These are phyloP conservation scores for Drosophila recens DNA, from an alignment of 2,888 invertebrate genomes.

Conservation along the genomic window DNA sequence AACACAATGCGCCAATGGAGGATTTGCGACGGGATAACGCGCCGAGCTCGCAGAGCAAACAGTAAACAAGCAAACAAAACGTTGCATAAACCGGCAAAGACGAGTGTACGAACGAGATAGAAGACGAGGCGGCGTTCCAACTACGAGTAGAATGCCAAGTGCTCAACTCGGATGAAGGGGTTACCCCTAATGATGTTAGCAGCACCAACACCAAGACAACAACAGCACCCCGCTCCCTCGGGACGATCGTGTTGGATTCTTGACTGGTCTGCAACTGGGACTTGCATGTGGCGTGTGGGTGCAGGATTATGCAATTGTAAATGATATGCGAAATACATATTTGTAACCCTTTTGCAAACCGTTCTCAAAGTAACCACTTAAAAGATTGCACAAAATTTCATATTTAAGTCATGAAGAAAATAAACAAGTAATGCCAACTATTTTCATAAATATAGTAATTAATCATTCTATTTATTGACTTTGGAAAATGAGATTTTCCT, in stretches of 20 bases:
- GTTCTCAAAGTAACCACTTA: background rate
- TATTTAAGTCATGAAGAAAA: background rate
- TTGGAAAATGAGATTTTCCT: too few species aligned
- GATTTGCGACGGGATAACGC: slow-evolving; percentile 57
- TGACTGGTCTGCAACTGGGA: slow-evolving; percentile 3
- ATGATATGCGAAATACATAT: slow-evolving; percentile 22
- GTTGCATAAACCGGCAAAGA: slow-evolving; percentile 23
- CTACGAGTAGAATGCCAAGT: slow-evolving; percentile 28
- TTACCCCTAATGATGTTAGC: slow-evolving; percentile 59
- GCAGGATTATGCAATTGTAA: slow-evolving; percentile 33
- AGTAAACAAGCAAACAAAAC: slow-evolving; percentile 63
- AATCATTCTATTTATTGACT: too few species aligned
- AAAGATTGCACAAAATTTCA: background rate
- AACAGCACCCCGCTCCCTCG: background rate
- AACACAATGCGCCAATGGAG: slow-evolving; percentile 68
- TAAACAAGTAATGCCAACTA: background rate
- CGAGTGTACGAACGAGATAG: slow-evolving; percentile 2
- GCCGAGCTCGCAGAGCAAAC: slow-evolving; percentile 17
- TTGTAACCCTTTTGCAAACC: background rate
- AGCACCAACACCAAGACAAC: slow-evolving; percentile 25
- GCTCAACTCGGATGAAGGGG: slow-evolving; percentile 35
- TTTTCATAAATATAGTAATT: background rate
- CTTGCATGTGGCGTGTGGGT: slow-evolving; percentile 3
- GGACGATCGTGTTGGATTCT: slow-evolving; percentile 5
- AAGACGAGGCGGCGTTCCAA: slow-evolving; percentile 2